Percentiles rank a stretch among this genome's conserved stretches.
Conservation (phyloP, 1,140 invertebrate species). For the Varroa destructor region DNA sequence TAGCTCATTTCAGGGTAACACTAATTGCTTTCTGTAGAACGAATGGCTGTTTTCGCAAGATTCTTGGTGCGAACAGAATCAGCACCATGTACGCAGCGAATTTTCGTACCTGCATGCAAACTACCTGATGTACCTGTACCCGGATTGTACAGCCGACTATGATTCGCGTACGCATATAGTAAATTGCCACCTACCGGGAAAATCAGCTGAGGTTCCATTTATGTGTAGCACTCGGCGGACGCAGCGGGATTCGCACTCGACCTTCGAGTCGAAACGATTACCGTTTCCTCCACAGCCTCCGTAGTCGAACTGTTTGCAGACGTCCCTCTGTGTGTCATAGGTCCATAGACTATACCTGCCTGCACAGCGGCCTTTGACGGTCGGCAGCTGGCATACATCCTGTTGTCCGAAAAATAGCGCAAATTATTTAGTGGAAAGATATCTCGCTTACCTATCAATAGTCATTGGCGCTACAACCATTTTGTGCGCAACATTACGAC, state of each 20-base stretch:
- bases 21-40: too few relatives aligned
- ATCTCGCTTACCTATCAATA: conserved; percentile 24
- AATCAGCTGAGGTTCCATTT: conserved; percentile 39
- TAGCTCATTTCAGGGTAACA: too few relatives aligned
- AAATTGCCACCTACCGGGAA: conserved; percentile 33
- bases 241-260: conserved; percentile 47
- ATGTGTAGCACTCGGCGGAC: conserved; percentile 35
- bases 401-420: conserved; percentile 31
- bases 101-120: too few relatives aligned
- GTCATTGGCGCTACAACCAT: neutral
- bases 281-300: conserved; percentile 71
- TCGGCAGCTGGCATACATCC: conserved; percentile 50
- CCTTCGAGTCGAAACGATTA: conserved; percentile 59
- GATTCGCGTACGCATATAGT: too few relatives aligned
- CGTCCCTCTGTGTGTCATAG: conserved; percentile 47
- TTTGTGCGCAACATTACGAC: conserved; percentile 6
- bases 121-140: too few relatives aligned
- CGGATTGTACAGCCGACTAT: too few relatives aligned
- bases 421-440: conserved; percentile 30
- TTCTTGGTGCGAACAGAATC: too few relatives aligned
- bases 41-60: too few relatives aligned
- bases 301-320: conserved; percentile 58
- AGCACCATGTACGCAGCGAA: too few relatives aligned
- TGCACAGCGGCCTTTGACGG: conserved; percentile 55
- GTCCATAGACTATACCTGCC: conserved; percentile 52